phyloP scores from a whole-genome alignment of 2,113 vertebrate genomes.

The Microtus pennsylvanicus region DNA sequence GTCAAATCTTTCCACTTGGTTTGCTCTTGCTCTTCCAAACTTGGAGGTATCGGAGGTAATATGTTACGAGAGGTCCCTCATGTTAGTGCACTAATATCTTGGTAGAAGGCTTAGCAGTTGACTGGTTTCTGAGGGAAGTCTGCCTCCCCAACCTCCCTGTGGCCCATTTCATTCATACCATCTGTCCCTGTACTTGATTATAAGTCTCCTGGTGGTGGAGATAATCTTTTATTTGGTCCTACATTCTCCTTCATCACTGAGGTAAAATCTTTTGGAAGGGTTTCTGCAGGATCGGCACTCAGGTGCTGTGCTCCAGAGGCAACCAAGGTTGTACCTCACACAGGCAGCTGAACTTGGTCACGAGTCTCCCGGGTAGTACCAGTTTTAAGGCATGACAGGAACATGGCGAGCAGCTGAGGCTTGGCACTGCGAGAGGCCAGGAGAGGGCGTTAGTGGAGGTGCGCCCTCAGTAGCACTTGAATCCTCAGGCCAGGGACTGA shows the following conservation, averaged over 20 bases:
- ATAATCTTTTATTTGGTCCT: neutral
- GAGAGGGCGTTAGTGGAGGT: neutral
- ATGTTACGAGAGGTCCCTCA: neutral
- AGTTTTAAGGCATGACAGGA: neutral
- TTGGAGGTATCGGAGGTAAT: too few relatives aligned
- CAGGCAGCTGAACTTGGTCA: neutral
- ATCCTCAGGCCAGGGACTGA: neutral
- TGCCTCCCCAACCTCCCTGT: neutral
- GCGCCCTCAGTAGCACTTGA: neutral
- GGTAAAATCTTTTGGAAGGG: neutral
- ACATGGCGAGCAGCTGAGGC: neutral
- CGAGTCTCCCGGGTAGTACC: neutral
- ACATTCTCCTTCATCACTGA: neutral
- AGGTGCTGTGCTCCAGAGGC: neutral
- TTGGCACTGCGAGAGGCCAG: neutral
- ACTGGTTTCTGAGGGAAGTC: neutral
- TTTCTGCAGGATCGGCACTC: neutral
- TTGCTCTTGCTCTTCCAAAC: neutral
- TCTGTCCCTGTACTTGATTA: neutral
- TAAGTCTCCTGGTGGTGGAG: neutral
- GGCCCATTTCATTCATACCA: neutral
- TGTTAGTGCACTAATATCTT: neutral
- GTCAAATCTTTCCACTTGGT: neutral
- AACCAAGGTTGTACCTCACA: neutral
- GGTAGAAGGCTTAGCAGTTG: too few relatives aligned